Evolutionary conservation across 2,888 invertebrate genomes (phyloP).

Genomic region (Amiota mariae): DNA sequence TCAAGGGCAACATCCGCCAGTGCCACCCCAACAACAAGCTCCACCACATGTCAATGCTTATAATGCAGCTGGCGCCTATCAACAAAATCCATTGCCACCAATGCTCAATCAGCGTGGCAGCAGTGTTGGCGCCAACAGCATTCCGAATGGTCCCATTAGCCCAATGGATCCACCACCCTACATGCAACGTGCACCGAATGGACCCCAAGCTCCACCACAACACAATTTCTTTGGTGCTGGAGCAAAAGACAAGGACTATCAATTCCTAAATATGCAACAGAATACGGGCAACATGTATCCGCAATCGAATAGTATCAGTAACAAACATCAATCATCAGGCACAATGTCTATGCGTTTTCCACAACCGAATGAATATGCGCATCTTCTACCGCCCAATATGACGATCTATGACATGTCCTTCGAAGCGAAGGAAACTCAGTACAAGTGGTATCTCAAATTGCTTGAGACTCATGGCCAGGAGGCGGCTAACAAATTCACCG

Average conservation of each 20-base stretch:
- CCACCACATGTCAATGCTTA: conserved; percentile 48
- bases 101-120: conserved; percentile 65
- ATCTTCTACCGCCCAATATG: conserved; percentile 76
- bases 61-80: conserved; percentile 41
- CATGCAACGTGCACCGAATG: conserved; percentile 49
- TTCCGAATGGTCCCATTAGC: conserved; percentile 72
- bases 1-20: conserved; percentile 55
- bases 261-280: conserved; percentile 74
- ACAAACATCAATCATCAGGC: conserved; percentile 54
- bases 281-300: conserved; percentile 56
- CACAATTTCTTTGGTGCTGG: conserved; percentile 50
- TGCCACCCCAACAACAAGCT: conserved; percentile 46
- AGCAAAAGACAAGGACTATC: conserved; percentile 75
- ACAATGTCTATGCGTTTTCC: conserved; percentile 61
- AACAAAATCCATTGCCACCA: conserved; percentile 57
- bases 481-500: conserved; percentile 76
- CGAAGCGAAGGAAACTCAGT: conserved; percentile 75
- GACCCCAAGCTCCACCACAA: conserved; percentile 47
- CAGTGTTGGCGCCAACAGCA: conserved; percentile 44
- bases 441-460: conserved; percentile 77
- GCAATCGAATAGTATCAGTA: conserved; percentile 40
- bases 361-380: conserved; percentile 70
- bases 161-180: conserved; percentile 66
- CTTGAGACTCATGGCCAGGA: conserved; percentile 76
- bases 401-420: conserved; percentile 77